These are phyloP conservation scores for Tinea pellionella DNA, from an alignment of 2,888 invertebrate genomes.

Conservation along the genomic window DNA sequence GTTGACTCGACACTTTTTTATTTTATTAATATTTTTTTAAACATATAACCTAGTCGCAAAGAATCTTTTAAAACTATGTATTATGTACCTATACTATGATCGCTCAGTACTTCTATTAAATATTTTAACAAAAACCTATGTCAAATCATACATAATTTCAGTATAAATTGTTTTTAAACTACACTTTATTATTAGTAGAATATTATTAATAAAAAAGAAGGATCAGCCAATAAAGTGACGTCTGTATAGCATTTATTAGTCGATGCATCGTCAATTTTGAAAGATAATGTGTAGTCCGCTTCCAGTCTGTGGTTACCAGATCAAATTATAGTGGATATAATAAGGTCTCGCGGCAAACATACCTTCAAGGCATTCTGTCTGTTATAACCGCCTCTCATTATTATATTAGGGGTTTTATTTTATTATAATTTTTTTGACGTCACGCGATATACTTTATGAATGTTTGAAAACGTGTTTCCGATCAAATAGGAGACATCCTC, in stretches of 20 bases:
- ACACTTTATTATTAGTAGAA: no score
- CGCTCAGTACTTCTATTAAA: no score
- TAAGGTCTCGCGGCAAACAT: neutral
- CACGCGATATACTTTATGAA: neutral
- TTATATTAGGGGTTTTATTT: neutral
- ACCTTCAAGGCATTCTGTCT: neutral
- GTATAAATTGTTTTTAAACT: no score
- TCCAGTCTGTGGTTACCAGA: neutral
- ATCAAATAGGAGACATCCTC: no score
- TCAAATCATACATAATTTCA: no score
- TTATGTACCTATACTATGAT: no score
- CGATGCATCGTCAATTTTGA: constrained; percentile 3
- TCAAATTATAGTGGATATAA: constrained; percentile 7
- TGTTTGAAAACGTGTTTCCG: no score
- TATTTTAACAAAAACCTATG: no score
- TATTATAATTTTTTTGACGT: neutral
- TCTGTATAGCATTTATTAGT: neutral
- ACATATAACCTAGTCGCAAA: no score
- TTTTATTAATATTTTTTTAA: neutral
- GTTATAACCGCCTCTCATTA: neutral
- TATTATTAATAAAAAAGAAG: no score
- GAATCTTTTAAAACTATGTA: no score
- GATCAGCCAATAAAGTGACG: no score
- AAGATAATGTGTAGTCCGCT: constrained; percentile 2
- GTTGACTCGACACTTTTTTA: neutral